Evolutionary conservation across 2,888 invertebrate genomes (phyloP), one percentile per base, ranked within the genome.

Genomic region (Nomada ruficornis): DNA sequence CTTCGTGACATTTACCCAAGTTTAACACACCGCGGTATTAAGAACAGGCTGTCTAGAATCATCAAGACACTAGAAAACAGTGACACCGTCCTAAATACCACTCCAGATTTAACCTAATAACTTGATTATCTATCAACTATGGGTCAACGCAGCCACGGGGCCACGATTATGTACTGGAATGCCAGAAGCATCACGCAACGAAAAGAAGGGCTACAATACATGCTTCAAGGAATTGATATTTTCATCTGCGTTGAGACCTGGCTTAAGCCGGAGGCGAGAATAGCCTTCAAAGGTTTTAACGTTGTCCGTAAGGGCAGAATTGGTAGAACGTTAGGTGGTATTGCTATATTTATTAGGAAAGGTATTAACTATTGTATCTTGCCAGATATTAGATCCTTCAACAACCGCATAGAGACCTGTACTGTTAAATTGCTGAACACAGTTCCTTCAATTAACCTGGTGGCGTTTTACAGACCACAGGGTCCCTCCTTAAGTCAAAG

Each of bases 271-370:
- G 64, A 64, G 4, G 26, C 10, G 10, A 50, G 26, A 26, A 26
- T 64, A 23, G 52, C 15, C 2, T 47, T 52, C 10, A 23, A 15
- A 13, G 65, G n/a, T 1, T 54, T 67, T 13, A 67, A 67, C 9
- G 15, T 36, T 2, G 54, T 67, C 11, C n/a, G 65, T 23, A 67
- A 36, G 54, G 65, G 54, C 7, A 67, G 65, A 54, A 67, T 54
- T 54, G 36, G 36, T 54, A 67, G 36, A 13, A 67, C n/a, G 20
- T 54, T 36, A 11, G 65, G 36, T 5, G 54, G 36, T n/a, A 67
- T 67, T n/a, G 65, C 36, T n/a, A 67, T 67, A 2, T 26, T 26
- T 26, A 26, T 26, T 26, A 26, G 26, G 2, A 26, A 26, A 26
- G 26, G 26, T 26, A 26, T 26, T 26, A 26, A 26, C 2, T 26